These are phyloP conservation scores for Hippocampus barbouri DNA, from an alignment of 2,113 vertebrate species.

Conservation along the genomic window DNA sequence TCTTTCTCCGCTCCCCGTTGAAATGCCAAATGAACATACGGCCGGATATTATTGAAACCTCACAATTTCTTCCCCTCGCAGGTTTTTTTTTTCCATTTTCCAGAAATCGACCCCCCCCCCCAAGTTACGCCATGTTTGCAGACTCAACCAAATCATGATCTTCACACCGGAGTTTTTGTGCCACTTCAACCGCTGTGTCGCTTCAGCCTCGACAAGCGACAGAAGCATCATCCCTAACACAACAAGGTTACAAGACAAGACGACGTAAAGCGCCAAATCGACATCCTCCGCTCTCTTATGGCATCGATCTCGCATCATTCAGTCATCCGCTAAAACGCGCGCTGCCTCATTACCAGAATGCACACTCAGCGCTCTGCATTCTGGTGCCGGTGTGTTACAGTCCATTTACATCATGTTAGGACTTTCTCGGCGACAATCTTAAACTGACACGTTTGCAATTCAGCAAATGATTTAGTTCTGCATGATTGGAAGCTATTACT, in stretches of 20 bases:
- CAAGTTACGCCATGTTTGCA: constrained; percentile 4
- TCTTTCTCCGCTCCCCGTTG: constrained; percentile 52
- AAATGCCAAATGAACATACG: constrained; percentile 36
- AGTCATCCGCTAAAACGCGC: constrained; percentile 7
- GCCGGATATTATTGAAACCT: constrained; percentile 1
- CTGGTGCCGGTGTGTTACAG: constrained; percentile 5
- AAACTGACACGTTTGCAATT: background rate
- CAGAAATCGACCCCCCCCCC: background rate
- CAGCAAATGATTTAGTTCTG: constrained; percentile 14
- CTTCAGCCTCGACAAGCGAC: constrained; percentile 3
- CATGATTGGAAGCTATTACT: constrained; percentile 7
- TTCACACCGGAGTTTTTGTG: constrained; percentile 42
- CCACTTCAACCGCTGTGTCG: constrained; percentile 13
- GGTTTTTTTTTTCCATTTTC: background rate
- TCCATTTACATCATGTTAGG: constrained; percentile 13
- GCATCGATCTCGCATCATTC: constrained; percentile 2
- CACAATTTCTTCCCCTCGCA: background rate
- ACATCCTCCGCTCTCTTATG: constrained; percentile 1
- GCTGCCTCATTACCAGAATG: constrained; percentile 1
- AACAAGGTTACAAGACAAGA: background rate
- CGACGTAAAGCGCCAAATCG: background rate
- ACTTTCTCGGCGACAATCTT: constrained; percentile 5
- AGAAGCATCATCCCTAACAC: constrained; percentile 1
- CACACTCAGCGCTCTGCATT: constrained; percentile 4
- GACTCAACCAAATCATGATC: constrained; percentile 48